phyloP scores from a whole-genome alignment of 1,140 invertebrate species.

The Zaprionus inermis region DNA sequence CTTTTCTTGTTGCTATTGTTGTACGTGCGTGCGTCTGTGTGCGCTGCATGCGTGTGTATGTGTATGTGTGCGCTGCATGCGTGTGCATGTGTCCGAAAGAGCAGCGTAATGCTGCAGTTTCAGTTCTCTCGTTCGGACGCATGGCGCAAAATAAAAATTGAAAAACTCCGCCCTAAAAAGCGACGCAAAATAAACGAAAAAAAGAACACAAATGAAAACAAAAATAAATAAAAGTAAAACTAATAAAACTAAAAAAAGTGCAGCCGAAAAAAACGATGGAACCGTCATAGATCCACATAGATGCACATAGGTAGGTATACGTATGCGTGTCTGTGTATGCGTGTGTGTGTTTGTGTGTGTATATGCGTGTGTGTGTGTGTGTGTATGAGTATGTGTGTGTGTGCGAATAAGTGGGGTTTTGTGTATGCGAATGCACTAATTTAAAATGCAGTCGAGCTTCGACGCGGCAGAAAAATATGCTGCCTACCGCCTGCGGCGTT shows the following conservation, averaged over 20 bases:
- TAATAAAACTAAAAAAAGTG: conserved; percentile 78
- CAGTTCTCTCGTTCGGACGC: conserved; percentile 61
- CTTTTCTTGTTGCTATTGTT: conserved; percentile 45
- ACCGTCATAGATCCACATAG: conserved; percentile 20
- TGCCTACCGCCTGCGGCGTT: conserved; percentile 21
- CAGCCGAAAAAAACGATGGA: conserved; percentile 38
- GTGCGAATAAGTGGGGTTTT: conserved; percentile 20
- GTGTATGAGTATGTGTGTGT: conserved; percentile 26
- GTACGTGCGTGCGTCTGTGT: conserved; percentile 16
- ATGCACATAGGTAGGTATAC: conserved; percentile 9
- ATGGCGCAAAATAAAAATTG: conserved; percentile 72
- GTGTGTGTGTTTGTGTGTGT: conserved; percentile 29
- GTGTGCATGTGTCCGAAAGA: conserved; percentile 38
- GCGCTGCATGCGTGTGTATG: conserved; percentile 6
- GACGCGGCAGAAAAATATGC: background rate
- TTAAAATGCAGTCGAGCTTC: conserved; percentile 69
- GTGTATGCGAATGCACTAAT: conserved; percentile 66
- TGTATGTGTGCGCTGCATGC: conserved; percentile 4
- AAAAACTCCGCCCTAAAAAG: conserved; percentile 83
- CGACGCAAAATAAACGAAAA: conserved; percentile 30
- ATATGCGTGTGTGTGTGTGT: conserved; percentile 20
- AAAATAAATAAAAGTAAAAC: conserved; percentile 78
- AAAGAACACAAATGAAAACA: conserved; percentile 38
- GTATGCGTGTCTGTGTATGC: background rate
- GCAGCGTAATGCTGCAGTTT: conserved; percentile 32